Percentiles rank a stretch among this genome's conserved stretches.
These are phyloP conservation scores for Lumbricus terrestris DNA, from an alignment of 2,888 invertebrate species.

Conservation along the genomic window DNA sequence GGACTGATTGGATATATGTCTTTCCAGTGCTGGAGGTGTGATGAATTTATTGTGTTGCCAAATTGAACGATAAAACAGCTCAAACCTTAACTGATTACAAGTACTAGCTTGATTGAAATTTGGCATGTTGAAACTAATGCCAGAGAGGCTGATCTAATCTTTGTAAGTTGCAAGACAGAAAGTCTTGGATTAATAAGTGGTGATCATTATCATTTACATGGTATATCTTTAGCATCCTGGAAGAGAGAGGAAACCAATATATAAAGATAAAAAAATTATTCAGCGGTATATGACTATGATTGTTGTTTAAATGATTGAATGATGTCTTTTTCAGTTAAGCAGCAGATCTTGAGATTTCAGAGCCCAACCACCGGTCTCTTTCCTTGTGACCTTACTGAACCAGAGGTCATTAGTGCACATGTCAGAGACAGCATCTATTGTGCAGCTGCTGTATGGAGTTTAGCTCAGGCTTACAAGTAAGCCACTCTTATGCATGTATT, in stretches of 20 bases:
- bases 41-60: neutral
- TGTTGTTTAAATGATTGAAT: neutral
- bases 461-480: conserved; percentile 91
- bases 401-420: conserved; percentile 80
- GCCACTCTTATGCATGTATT: neutral
- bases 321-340: conserved; percentile 46
- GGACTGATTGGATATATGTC: too few relatives aligned
- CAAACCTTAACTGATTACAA: neutral
- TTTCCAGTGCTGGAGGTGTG: neutral
- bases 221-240: neutral
- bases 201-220: neutral
- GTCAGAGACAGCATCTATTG: conserved; percentile 92
- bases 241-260: neutral
- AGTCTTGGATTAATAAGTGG: neutral
- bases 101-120: neutral
- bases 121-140: neutral
- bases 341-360: conserved; percentile 82
- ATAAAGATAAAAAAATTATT: neutral
- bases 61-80: neutral
- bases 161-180: neutral
- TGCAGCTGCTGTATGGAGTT: conserved; percentile 91
- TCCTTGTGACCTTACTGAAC: conserved; percentile 70
- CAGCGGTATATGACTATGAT: neutral
- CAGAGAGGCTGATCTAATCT: neutral
- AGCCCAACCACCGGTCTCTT: conserved; percentile 91